phyloP scores from a whole-genome alignment of 2,113 vertebrate genomes.

The Pelusios castaneus region DNA sequence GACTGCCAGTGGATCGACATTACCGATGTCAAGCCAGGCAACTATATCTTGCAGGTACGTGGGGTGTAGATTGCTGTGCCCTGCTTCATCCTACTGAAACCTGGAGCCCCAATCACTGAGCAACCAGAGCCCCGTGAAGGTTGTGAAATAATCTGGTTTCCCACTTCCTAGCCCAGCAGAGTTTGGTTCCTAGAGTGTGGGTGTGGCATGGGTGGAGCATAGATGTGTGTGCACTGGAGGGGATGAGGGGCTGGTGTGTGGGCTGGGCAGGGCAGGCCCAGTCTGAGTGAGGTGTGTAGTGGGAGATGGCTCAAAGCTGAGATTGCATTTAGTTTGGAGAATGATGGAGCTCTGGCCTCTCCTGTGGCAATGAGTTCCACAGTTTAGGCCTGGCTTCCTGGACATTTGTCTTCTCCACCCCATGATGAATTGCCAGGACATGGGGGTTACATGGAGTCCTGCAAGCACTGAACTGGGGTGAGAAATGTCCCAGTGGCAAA shows the following conservation, averaged over 20 bases:
- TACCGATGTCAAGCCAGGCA: conserved; percentile 93
- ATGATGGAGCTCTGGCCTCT: not conserved
- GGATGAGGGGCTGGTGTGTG: not conserved
- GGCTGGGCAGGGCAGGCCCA: not conserved
- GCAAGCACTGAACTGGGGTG: too few species aligned
- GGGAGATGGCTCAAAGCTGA: not conserved
- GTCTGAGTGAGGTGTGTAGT: not conserved
- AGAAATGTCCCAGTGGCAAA: too few species aligned
- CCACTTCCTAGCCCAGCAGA: not conserved
- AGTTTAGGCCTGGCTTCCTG: not conserved
- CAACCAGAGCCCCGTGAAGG: too few species aligned
- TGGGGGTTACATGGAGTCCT: not conserved
- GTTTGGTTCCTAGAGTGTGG: not conserved
- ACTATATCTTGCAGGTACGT: conserved; percentile 95
- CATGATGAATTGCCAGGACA: not conserved
- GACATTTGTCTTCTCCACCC: not conserved
- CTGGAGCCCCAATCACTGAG: too few species aligned
- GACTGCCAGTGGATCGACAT: conserved; percentile 99
- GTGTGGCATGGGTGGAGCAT: too few species aligned
- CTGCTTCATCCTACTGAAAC: too few species aligned
- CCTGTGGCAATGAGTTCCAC: not conserved
- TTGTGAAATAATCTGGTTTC: not conserved
- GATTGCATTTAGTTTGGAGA: not conserved
- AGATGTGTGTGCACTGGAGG: not conserved
- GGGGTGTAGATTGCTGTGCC: not conserved